Base-by-base conservation (phyloP, 1,140 invertebrate species). In the Cecropterus lyciades region DNA sequence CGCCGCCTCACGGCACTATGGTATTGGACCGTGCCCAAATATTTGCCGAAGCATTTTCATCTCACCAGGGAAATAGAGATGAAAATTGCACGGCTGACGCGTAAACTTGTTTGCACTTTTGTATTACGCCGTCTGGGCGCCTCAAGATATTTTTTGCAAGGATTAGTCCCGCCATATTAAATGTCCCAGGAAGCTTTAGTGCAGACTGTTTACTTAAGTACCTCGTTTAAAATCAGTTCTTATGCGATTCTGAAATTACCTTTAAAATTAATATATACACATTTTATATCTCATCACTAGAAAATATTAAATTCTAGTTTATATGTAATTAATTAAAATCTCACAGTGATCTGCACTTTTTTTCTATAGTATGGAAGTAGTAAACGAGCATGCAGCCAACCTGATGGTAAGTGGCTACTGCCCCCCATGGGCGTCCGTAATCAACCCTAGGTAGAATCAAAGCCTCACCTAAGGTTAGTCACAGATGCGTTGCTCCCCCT, bases 71-170 rank as follows among this genome's bases (percentile, higher is more conserved):
- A 62, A 62, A 62, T 62, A 62, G 59, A 49, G 59, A 62, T 17
- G 59, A 62, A 62, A 62, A 62, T 62, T 62, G 59, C 59, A 51
- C 51, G 33, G 59, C 59, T 49, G 20, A 51, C 30, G 59, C 15
- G 17, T 63, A 42, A 51, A 63, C 59, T 20, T 63, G 59, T 63
- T 63, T 51, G 59, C 59, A 42, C 46, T 40, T 37, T 24, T 53
- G 33, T 53, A 53, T 53, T 37, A 53, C 17, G 15, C 15, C 48
- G 59, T 63, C 59, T 63, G 57, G 45, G 49, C 45, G 9, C 11
- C 33, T 62, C 6, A 20, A 49, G 33, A 13, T n/a, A n/a, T 63
- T 63, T 62, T 63, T 63, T 60, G 16, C 33, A 14, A 63, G 33
- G 46, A 63, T 63, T 51, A 49, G 48, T 51, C 33, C 15, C 9